Base-by-base conservation (phyloP, 2,113 vertebrate species). In the Poicephalus meyeri region DNA sequence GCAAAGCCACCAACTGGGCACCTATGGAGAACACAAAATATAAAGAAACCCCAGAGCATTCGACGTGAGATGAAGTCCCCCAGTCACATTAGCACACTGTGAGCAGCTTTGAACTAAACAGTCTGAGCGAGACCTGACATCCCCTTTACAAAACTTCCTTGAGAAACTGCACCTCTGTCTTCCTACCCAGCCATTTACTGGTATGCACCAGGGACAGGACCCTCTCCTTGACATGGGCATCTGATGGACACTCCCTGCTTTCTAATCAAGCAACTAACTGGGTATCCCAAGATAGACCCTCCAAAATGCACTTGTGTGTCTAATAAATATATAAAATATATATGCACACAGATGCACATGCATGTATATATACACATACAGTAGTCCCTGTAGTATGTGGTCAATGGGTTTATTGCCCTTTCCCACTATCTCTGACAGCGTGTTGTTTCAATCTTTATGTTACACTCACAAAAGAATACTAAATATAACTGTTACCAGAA, bases 41-140 rank as follows among this genome's bases (percentile, higher is more conserved):
- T 23, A 84, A 92, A 92, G 92, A 85, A 85, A 64, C 46, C 60
- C 60, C 6, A 3, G 76, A 49, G 89, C 74, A 78, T 44, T 35
- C 58, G 35, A 63, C 77, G 77, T 95, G 96, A 96, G 80, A 42
- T 0, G 6, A 79, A 70, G 73, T 69, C 15, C 37, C 53, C 63
- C 53, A 53, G 66, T 20, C 37, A 69, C 65, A 96, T 94, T 96
- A 96, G 56, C 80, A 66, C 88, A 42, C 95, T 9, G 7, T 86
- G 81, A 92, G 92, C 0, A 9, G 41, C 53, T 89, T 91, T 1
- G 0, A 95, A 49, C 73, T 26, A 70, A 90, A 58, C 71, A 74
- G 50, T 16, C 46, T 53, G 73, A 96, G 83, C 2, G 1, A 80
- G 68, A 70, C 79, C 64, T 44, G 58, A 52, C n/a, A n/a, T 35